Evolutionary conservation across 2,888 invertebrate species (phyloP).

Genomic region (Drosophila hamatofila): DNA sequence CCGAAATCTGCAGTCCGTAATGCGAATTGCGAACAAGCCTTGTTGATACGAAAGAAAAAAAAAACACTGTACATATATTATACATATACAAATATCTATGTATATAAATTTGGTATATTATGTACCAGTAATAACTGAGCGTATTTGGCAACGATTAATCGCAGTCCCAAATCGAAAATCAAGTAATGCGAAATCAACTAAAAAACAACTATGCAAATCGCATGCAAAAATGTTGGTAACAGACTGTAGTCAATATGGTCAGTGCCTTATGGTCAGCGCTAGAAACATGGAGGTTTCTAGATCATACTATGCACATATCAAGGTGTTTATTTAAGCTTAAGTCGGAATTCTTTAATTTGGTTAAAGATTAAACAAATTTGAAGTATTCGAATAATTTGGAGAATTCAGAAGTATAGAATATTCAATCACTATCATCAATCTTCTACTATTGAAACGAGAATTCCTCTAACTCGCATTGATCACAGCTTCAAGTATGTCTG

Average conservation of each 20-base stretch:
- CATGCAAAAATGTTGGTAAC: constrained; percentile 8
- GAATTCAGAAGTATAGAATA: not conserved
- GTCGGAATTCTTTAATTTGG: not conserved
- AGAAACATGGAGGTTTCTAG: not conserved
- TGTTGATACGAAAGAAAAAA: constrained; percentile 11
- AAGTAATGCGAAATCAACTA: not conserved
- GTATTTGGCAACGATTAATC: constrained; percentile 44
- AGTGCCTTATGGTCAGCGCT: not conserved
- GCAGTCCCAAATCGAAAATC: constrained; percentile 17
- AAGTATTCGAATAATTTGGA: not conserved
- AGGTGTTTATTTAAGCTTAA: not conserved
- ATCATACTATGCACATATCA: not conserved
- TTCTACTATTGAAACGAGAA: not conserved
- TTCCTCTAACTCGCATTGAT: not conserved
- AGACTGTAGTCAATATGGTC: not conserved
- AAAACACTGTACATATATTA: not conserved
- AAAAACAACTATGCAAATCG: constrained; percentile 9
- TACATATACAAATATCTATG: not conserved
- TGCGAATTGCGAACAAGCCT: constrained; percentile 25
- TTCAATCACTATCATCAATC: not conserved
- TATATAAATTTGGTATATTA: not conserved
- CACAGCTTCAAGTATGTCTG: not conserved
- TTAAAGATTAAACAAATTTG: not conserved
- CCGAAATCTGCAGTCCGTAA: constrained; percentile 36
- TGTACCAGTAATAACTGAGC: constrained; percentile 11